Conservation (phyloP, 2,797 vertebrate genomes). For the Orientallactaga sibirica region DNA sequence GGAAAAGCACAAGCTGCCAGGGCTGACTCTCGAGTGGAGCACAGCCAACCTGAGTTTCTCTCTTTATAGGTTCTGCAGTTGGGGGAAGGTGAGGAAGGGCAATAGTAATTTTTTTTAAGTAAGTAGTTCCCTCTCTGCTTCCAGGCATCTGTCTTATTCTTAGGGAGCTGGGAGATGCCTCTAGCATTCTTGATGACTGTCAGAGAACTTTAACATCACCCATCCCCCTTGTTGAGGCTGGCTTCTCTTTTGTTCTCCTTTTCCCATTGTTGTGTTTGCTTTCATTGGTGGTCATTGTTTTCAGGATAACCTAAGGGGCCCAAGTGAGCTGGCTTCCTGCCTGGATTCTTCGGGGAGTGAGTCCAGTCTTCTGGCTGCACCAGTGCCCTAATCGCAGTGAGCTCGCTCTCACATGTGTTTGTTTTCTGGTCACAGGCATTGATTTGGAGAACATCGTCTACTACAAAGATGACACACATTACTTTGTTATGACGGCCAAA, state of each 20-base stretch:
- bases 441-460: constrained; percentile 99
- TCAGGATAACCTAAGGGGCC: background rate
- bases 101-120: too few species aligned
- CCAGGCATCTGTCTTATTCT: background rate
- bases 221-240: background rate
- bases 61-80: too few species aligned
- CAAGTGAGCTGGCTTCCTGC: background rate
- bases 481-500: constrained; percentile 99
- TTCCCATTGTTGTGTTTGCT: background rate
- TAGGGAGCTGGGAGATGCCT: background rate
- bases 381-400: background rate
- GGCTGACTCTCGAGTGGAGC: too few species aligned
- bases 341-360: background rate
- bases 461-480: constrained; percentile 99
- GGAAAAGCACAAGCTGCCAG: too few species aligned
- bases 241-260: constrained; percentile 3
- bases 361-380: background rate
- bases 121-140: background rate
- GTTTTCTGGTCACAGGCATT: constrained; percentile 91
- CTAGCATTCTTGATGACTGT: background rate
- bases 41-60: too few species aligned
- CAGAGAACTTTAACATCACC: background rate
- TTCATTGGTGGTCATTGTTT: background rate
- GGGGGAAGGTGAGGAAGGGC: too few species aligned
- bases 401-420: background rate